Evolutionary conservation across 1,140 invertebrate species (phyloP).

Genomic region (Drosophila nigrodunni): DNA sequence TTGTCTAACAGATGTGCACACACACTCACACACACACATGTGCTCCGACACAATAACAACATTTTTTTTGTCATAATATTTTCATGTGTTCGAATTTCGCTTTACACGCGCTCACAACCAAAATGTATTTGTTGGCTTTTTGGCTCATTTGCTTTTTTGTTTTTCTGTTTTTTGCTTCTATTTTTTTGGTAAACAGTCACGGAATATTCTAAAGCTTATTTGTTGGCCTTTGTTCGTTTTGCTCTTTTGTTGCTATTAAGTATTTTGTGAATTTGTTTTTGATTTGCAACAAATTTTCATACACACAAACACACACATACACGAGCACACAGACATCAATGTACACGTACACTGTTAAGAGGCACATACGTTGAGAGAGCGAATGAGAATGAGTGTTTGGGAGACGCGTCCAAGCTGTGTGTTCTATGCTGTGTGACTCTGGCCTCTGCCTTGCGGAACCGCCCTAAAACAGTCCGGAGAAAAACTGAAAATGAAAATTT

Average conservation of each 20-base stretch:
- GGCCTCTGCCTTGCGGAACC: slow-evolving; percentile 81
- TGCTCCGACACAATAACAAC: slow-evolving; percentile 69
- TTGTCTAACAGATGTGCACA: slow-evolving; percentile 47
- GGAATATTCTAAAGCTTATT: slow-evolving; percentile 14
- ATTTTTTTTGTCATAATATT: slow-evolving; percentile 73
- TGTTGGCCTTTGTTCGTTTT: slow-evolving; percentile 10
- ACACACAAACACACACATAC: slow-evolving; percentile 28
- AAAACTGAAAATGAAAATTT: slow-evolving; percentile 85
- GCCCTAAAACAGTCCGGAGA: slow-evolving; percentile 84
- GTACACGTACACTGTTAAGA: neutral
- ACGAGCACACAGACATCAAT: slow-evolving; percentile 1
- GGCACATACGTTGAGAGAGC: slow-evolving; percentile 10
- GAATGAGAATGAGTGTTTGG: slow-evolving; percentile 16
- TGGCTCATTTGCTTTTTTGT: slow-evolving; percentile 24
- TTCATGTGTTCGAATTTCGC: slow-evolving; percentile 55
- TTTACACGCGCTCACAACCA: slow-evolving; percentile 41
- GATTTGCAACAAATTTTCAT: slow-evolving; percentile 56
- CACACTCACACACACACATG: slow-evolving; percentile 31
- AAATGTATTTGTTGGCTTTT: slow-evolving; percentile 29
- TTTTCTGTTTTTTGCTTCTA: slow-evolving; percentile 27
- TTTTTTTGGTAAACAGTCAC: slow-evolving; percentile 28
- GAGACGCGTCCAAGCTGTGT: slow-evolving; percentile 55
- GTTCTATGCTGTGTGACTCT: slow-evolving; percentile 50
- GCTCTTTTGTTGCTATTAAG: slow-evolving; percentile 48
- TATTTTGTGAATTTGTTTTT: slow-evolving; percentile 56